Conservation (phyloP, 2,113 vertebrate species). For the Hypanus sabinus region DNA sequence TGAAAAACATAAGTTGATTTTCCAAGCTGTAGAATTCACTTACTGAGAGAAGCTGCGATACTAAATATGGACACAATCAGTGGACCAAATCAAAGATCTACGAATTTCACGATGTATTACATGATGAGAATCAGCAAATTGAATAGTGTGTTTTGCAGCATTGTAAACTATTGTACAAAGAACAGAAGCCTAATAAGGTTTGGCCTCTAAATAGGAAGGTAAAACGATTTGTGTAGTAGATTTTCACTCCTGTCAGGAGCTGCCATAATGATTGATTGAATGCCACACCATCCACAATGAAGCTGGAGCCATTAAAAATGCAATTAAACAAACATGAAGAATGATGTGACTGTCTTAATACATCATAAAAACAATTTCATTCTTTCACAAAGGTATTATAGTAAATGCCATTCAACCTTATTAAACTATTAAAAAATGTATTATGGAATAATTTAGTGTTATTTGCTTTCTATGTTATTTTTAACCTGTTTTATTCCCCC, state of each 20-base stretch:
- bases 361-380: conserved; percentile 33
- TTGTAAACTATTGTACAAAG: background rate
- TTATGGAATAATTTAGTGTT: conserved; percentile 18
- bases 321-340: conserved; percentile 36
- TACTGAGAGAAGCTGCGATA: background rate
- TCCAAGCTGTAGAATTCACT: background rate
- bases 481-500: background rate
- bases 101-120: background rate
- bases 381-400: conserved; percentile 25
- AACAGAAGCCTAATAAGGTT: background rate
- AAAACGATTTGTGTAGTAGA: conserved; percentile 22
- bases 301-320: conserved; percentile 36
- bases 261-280: conserved; percentile 31
- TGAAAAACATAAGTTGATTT: background rate
- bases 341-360: conserved; percentile 30
- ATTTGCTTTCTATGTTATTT: background rate
- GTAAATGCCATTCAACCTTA: conserved; percentile 34
- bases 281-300: conserved; percentile 26
- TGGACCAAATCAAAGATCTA: background rate
- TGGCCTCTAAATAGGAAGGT: conserved; percentile 35
- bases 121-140: background rate
- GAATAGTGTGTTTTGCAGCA: background rate
- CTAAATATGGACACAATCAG: background rate
- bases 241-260: conserved; percentile 31
- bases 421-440: conserved; percentile 30